A percentile compares a stretch with the other conserved stretches of the same genome.
Evolutionary conservation across 2,888 invertebrate species (phyloP).

Genomic region (Caenorhabditis auriculariae): DNA sequence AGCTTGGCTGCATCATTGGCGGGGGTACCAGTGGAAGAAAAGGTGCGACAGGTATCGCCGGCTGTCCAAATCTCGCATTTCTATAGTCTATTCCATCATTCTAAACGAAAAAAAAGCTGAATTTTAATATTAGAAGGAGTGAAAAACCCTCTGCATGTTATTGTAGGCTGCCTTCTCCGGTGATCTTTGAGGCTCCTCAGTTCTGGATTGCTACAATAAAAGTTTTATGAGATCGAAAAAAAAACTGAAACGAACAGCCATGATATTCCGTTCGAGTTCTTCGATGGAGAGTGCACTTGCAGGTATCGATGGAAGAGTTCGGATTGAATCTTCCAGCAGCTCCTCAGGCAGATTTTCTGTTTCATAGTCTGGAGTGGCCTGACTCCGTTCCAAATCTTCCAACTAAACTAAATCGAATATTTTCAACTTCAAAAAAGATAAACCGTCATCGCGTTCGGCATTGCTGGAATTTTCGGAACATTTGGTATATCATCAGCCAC

Average conservation of each 20-base stretch:
- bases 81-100: no score
- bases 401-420: constrained; percentile 8
- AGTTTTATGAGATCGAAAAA: no score
- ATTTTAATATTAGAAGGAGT: background rate
- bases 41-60: background rate
- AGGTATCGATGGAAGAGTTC: constrained; percentile 4
- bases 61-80: background rate
- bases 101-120: no score
- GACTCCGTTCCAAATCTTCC: constrained; percentile 17
- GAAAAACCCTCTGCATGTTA: background rate
- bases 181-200: no score
- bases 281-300: constrained; percentile 12
- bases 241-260: no score
- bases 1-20: constrained; percentile 6
- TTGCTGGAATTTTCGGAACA: constrained; percentile 14
- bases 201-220: no score
- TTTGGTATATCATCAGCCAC: background rate
- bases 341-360: background rate
- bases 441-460: constrained; percentile 28
- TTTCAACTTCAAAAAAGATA: background rate
- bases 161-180: no score
- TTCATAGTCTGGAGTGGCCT: background rate
- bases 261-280: constrained; percentile 20
- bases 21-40: constrained; percentile 11
- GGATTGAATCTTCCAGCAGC: background rate